Evolutionary conservation across 2,797 vertebrate genomes (phyloP).

Genomic region (Dromococcyx pavoninus): DNA sequence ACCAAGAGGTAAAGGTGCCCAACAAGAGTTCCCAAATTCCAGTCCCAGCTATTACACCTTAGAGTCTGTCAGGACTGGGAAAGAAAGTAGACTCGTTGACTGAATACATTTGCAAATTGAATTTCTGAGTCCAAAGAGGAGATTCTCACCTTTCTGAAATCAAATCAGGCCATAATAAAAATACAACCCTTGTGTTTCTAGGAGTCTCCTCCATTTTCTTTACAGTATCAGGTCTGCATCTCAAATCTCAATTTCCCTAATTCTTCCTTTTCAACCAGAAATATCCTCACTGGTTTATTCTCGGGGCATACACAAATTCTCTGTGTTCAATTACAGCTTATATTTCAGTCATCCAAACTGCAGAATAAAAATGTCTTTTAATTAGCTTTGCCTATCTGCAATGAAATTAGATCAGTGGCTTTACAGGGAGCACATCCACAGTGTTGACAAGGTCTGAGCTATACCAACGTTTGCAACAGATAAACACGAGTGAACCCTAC

Average conservation of each 20-base stretch:
- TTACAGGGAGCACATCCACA: not conserved
- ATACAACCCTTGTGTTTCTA: not conserved
- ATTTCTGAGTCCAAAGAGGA: not conserved
- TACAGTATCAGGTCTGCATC: not conserved
- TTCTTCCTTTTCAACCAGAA: not conserved
- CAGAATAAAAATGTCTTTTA: not conserved
- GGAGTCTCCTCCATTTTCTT: not conserved
- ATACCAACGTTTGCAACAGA: not conserved
- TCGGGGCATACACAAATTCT: not conserved
- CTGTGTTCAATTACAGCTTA: not conserved
- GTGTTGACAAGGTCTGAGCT: constrained; percentile 5
- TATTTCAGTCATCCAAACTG: not conserved
- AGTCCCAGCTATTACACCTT: not conserved
- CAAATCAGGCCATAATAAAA: not conserved
- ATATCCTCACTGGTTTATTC: not conserved
- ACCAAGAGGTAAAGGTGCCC: not conserved
- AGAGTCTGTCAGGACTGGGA: not conserved
- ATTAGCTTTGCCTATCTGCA: constrained; percentile 10
- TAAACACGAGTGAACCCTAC: not conserved
- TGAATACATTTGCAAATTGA: not conserved
- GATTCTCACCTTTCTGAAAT: not conserved
- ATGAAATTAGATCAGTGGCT: constrained; percentile 5
- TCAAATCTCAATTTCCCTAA: not conserved
- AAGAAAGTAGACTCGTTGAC: not conserved
- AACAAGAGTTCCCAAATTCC: not conserved